These are phyloP conservation scores for Heterochromis multidens DNA, from an alignment of 2,113 vertebrate genomes.

Conservation along the genomic window DNA sequence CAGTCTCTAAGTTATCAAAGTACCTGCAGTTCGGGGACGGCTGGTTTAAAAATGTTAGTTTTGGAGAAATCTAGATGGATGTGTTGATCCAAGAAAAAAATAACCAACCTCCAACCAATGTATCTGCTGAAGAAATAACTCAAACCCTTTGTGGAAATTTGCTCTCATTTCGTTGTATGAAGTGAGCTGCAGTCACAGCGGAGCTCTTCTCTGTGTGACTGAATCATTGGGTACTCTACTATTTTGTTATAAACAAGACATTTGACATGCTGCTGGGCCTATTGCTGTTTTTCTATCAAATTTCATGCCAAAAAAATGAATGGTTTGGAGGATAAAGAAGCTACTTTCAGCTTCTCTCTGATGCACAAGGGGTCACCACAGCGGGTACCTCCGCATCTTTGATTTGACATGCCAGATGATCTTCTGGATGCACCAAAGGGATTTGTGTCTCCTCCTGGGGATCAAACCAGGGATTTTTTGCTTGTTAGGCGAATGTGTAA, in stretches of 20 bases:
- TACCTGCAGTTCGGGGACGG: neutral
- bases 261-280: rapidly evolving
- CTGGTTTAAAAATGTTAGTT: neutral
- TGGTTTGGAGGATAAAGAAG: neutral
- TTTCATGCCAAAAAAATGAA: neutral
- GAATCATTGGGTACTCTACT: neutral
- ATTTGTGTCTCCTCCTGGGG: neutral
- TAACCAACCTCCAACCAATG: neutral
- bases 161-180: neutral
- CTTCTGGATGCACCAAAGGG: neutral
- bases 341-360: neutral
- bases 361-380: neutral
- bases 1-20: neutral
- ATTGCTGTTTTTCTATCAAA: neutral
- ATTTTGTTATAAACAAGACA: neutral
- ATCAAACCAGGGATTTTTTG: neutral
- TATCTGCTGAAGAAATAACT: neutral
- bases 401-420: neutral
- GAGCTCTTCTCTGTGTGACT: no score
- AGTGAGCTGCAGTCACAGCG: no score
- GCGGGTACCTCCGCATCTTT: neutral
- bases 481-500: neutral
- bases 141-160: neutral
- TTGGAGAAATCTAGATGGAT: neutral
- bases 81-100: neutral